Conservation (phyloP, 2,888 invertebrate genomes). For the Amitus sp. region DNA sequence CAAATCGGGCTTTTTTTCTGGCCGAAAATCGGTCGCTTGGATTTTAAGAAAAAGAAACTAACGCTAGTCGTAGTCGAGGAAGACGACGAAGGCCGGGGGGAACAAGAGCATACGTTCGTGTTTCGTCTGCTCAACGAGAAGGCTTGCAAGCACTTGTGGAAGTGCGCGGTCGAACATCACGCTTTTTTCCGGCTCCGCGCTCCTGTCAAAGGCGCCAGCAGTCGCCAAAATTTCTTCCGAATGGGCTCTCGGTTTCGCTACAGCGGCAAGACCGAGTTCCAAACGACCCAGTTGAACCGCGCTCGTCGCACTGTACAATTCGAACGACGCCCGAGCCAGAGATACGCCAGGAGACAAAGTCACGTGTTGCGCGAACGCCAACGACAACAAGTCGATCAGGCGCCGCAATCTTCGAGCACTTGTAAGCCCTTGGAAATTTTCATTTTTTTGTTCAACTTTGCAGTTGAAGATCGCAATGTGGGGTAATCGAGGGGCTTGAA, state of each 20-base stretch:
- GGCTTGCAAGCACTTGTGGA: slow-evolving; percentile 99
- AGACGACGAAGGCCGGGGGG: slow-evolving; percentile 90
- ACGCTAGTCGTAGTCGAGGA: slow-evolving; percentile 98
- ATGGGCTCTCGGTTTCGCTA: slow-evolving; percentile 98
- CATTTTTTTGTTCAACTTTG: not conserved
- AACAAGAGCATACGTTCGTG: slow-evolving; percentile 99
- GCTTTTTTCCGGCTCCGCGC: slow-evolving; percentile 96
- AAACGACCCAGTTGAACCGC: slow-evolving; percentile 90
- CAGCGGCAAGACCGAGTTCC: slow-evolving; percentile 97
- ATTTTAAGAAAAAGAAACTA: slow-evolving; percentile 97
- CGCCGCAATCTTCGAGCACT: slow-evolving; percentile 51
- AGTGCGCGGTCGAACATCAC: slow-evolving; percentile 99
- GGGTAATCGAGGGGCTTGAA: not conserved
- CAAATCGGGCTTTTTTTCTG: slow-evolving; percentile 99
- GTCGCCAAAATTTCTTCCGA: slow-evolving; percentile 95
- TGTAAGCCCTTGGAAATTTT: not conserved
- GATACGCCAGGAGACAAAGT: slow-evolving; percentile 93
- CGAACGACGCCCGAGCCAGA: slow-evolving; percentile 95
- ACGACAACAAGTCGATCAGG: slow-evolving; percentile 67
- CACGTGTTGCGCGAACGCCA: slow-evolving; percentile 86
- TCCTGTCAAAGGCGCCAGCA: slow-evolving; percentile 87
- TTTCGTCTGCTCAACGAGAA: slow-evolving; percentile 96
- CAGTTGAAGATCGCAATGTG: too few relatives aligned
- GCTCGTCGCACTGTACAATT: slow-evolving; percentile 94
- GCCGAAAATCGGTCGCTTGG: slow-evolving; percentile 98